phyloP scores from a whole-genome alignment of 2,888 invertebrate genomes.

The Amphiduros pacificus region DNA sequence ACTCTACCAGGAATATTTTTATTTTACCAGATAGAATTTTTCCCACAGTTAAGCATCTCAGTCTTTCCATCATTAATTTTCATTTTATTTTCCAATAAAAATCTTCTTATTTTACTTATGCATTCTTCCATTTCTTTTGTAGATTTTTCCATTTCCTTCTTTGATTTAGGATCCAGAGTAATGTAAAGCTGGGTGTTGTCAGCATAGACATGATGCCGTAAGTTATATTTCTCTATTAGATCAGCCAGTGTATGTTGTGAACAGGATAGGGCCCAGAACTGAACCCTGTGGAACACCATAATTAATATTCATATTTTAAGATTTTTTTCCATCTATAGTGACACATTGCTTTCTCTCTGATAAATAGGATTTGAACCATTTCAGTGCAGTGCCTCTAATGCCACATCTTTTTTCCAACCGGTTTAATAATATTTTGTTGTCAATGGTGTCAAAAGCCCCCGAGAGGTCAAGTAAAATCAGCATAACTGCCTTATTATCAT shows the following conservation, averaged over 20 bases:
- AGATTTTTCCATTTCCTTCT: not conserved
- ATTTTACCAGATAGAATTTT: no score
- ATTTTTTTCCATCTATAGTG: not conserved
- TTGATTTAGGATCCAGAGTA: not conserved
- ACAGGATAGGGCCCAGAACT: not conserved
- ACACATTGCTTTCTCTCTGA: not conserved
- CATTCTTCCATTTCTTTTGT: not conserved
- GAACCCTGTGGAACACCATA: slow-evolving; percentile 1
- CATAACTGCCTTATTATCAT: not conserved
- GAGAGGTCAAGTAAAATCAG: not conserved
- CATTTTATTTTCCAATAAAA: no score
- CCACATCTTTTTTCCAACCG: not conserved
- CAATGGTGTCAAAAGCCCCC: not conserved
- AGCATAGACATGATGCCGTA: not conserved
- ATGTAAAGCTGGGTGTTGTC: not conserved
- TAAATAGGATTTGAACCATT: not conserved
- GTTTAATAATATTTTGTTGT: not conserved
- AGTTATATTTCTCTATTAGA: no score
- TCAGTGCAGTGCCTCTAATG: not conserved
- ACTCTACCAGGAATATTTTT: no score
- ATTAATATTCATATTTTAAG: not conserved
- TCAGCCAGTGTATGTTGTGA: no score
- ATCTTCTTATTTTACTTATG: not conserved
- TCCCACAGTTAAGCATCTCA: no score
- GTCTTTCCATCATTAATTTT: no score